Conservation (phyloP, 2,888 invertebrate species). For the Anthophora plumipes region DNA sequence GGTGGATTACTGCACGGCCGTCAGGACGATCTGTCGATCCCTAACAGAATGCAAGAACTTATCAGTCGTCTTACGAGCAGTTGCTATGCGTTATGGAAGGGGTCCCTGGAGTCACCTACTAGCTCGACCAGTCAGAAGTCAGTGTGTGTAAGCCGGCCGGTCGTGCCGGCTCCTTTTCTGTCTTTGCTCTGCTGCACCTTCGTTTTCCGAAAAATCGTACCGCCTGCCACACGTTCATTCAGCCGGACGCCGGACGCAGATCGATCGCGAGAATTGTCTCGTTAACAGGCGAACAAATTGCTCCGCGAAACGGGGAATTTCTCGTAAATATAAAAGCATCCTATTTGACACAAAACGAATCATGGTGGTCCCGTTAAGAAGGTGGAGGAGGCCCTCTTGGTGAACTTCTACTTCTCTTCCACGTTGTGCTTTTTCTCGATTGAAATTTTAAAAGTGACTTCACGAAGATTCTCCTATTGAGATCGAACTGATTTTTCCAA, state of each 20-base stretch:
- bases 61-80: conserved; percentile 73
- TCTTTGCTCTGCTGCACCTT: conserved; percentile 51
- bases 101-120: conserved; percentile 73
- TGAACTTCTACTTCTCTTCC: neutral
- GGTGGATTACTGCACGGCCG: conserved; percentile 16
- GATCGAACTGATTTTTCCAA: too few relatives aligned
- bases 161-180: conserved; percentile 72
- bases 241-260: neutral
- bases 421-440: neutral
- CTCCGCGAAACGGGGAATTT: too few relatives aligned
- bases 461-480: too few relatives aligned
- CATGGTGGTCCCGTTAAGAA: conserved; percentile 18
- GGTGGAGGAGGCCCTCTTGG: neutral
- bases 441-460: neutral
- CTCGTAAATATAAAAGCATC: too few relatives aligned
- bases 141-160: conserved; percentile 77
- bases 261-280: neutral
- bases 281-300: neutral
- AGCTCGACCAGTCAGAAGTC: conserved; percentile 75
- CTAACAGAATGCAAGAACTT: conserved; percentile 66
- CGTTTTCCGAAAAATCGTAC: conserved; percentile 47
- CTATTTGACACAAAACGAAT: neutral
- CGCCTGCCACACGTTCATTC: neutral
- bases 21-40: conserved; percentile 59
- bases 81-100: conserved; percentile 77